A percentile compares a stretch with the other conserved stretches of the same genome.
phyloP scores from a whole-genome alignment of 2,113 vertebrate species.

The Atherinomorus stipes region DNA sequence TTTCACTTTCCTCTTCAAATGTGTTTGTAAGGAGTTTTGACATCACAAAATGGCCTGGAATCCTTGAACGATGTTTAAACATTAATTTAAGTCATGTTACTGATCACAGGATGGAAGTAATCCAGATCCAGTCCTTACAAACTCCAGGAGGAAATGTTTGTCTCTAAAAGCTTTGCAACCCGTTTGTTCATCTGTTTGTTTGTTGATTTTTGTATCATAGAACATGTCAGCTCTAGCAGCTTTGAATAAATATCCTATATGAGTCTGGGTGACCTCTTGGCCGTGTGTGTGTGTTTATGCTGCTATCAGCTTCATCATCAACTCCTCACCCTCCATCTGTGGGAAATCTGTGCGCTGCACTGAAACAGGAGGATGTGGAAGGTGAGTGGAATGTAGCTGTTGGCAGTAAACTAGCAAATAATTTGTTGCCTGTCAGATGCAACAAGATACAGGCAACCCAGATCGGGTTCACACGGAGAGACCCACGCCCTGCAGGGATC shows the following conservation, averaged over 20 bases:
- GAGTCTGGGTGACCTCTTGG: background rate
- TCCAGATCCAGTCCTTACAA: too few relatives aligned
- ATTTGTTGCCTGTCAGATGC: constrained; percentile 52
- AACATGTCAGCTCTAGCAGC: background rate
- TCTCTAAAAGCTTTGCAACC: too few relatives aligned
- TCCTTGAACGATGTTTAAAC: too few relatives aligned
- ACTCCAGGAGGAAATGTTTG: too few relatives aligned
- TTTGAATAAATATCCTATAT: background rate
- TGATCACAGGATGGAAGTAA: too few relatives aligned
- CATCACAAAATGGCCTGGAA: too few relatives aligned
- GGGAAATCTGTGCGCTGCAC: background rate
- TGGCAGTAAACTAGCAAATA: constrained; percentile 42
- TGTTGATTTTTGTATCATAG: too few relatives aligned
- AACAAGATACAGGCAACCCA: constrained; percentile 17
- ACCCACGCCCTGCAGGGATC: constrained; percentile 10
- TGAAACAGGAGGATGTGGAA: constrained; percentile 42
- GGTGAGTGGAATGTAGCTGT: constrained; percentile 40
- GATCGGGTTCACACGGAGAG: background rate
- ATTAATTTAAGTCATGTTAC: too few relatives aligned
- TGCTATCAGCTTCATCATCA: background rate
- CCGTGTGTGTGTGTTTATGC: background rate
- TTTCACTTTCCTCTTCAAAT: too few relatives aligned
- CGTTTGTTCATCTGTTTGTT: too few relatives aligned
- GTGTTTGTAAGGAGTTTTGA: too few relatives aligned
- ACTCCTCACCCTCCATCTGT: background rate